A percentile compares a stretch with the other conserved stretches of the same genome.
Evolutionary conservation across 1,140 invertebrate genomes (phyloP).

Genomic region (Lethocerus indicus): DNA sequence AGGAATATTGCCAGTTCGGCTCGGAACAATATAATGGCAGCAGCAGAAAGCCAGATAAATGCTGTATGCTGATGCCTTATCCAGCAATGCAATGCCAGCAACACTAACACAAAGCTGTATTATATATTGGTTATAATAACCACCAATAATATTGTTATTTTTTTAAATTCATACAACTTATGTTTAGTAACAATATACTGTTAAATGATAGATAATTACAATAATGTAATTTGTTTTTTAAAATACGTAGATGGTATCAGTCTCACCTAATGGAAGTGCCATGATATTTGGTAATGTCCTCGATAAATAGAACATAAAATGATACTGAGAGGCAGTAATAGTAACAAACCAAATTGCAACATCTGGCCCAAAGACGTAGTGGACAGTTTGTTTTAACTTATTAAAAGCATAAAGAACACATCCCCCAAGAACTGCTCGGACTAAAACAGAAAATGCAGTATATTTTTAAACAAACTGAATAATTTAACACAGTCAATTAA

Average conservation of each 20-base stretch:
- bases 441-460: slow-evolving; percentile 37
- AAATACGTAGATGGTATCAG: slow-evolving; percentile 1
- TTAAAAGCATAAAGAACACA: slow-evolving; percentile 57
- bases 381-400: slow-evolving; percentile 48
- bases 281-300: slow-evolving; percentile 92
- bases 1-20: slow-evolving; percentile 76
- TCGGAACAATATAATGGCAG: slow-evolving; percentile 80
- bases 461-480: slow-evolving; percentile 1
- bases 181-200: no score
- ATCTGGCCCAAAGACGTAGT: slow-evolving; percentile 56
- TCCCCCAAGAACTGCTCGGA: slow-evolving; percentile 59
- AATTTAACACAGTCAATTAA: no score
- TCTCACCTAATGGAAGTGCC: slow-evolving; percentile 72
- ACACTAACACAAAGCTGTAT: slow-evolving; percentile 42
- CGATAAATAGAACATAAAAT: slow-evolving; percentile 94
- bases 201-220: no score
- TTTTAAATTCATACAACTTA: no score
- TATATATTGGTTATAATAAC: no score
- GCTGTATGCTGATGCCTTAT: slow-evolving; percentile 50
- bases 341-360: slow-evolving; percentile 68
- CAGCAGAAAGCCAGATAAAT: slow-evolving; percentile 72
- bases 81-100: slow-evolving; percentile 75
- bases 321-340: slow-evolving; percentile 84
- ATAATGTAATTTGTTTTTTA: no score
- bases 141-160: slow-evolving; percentile 12